These are phyloP conservation scores for Euspilapteryx auroguttella DNA, from an alignment of 2,888 invertebrate species.

Conservation along the genomic window DNA sequence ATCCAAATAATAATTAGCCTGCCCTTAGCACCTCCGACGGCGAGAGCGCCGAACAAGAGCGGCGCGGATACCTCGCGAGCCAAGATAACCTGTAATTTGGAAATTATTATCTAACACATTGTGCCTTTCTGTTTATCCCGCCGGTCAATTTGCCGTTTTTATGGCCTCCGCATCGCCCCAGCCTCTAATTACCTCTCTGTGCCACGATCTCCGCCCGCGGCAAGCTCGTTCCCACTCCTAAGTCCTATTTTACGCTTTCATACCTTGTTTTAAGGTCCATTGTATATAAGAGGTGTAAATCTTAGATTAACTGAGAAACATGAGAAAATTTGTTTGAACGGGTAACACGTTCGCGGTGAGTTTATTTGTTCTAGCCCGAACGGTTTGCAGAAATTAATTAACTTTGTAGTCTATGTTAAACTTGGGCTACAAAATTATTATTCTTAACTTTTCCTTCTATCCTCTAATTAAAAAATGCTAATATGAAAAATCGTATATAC, in stretches of 20 bases:
- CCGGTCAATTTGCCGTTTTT: conserved; percentile 63
- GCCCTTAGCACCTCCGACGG: conserved; percentile 58
- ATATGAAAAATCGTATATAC: too few relatives aligned
- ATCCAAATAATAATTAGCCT: conserved; percentile 61
- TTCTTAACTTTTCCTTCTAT: too few relatives aligned
- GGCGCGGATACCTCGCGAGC: conserved; percentile 47
- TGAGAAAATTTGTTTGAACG: conserved; percentile 46
- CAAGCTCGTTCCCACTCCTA: conserved; percentile 18
- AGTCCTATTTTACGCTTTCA: conserved; percentile 13
- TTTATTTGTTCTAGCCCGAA: conserved; percentile 51
- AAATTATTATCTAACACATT: conserved; percentile 63
- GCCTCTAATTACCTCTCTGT: conserved; percentile 50
- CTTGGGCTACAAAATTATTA: too few relatives aligned
- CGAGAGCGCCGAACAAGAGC: conserved; percentile 43
- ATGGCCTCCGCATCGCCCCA: conserved; percentile 58
- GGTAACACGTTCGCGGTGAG: conserved; percentile 43
- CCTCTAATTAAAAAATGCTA: too few relatives aligned
- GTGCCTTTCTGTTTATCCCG: conserved; percentile 62
- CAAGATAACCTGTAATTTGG: conserved; percentile 59
- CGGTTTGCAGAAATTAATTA: conserved; percentile 30
- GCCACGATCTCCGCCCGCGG: conserved; percentile 53
- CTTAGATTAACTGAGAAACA: conserved; percentile 31
- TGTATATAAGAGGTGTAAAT: conserved; percentile 8
- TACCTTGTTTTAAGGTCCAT: conserved; percentile 12
- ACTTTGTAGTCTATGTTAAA: conserved; percentile 10